A percentile compares a stretch with the other conserved stretches of the same genome.
These are phyloP conservation scores for Heliangelus exortis DNA, from an alignment of 2,797 vertebrate species.

Conservation along the genomic window DNA sequence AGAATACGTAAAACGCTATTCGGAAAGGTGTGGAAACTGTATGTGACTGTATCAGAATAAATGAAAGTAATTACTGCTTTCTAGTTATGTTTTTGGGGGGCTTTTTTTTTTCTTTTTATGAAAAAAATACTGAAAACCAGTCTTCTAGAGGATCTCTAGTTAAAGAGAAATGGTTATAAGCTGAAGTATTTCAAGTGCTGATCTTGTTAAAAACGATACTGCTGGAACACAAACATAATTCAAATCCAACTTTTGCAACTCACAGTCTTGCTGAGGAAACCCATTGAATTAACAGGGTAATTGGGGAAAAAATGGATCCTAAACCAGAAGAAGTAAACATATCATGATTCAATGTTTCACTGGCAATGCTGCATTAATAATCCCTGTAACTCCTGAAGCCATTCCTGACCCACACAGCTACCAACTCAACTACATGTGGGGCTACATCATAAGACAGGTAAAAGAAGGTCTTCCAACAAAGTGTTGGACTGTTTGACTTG, in stretches of 20 bases:
- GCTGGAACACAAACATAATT: neutral
- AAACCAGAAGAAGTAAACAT: neutral
- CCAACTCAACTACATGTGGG: neutral
- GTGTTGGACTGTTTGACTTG: neutral
- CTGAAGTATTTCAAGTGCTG: neutral
- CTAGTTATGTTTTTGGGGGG: too few relatives aligned
- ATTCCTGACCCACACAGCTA: accelerated
- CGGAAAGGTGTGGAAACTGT: neutral
- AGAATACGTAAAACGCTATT: neutral
- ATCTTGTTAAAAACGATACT: neutral
- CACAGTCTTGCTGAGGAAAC: neutral
- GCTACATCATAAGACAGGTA: neutral
- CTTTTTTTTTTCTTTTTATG: neutral
- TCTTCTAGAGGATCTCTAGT: neutral
- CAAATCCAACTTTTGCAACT: neutral
- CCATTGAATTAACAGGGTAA: neutral
- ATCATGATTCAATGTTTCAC: neutral
- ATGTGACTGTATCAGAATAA: neutral
- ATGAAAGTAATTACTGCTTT: neutral
- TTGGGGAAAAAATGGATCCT: neutral
- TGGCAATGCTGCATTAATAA: neutral
- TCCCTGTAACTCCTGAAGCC: neutral
- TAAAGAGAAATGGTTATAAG: neutral
- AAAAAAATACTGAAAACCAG: neutral
- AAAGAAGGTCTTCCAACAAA: neutral